phyloP scores from a whole-genome alignment of 2,113 vertebrate genomes.

The Dromaius novaehollandiae region DNA sequence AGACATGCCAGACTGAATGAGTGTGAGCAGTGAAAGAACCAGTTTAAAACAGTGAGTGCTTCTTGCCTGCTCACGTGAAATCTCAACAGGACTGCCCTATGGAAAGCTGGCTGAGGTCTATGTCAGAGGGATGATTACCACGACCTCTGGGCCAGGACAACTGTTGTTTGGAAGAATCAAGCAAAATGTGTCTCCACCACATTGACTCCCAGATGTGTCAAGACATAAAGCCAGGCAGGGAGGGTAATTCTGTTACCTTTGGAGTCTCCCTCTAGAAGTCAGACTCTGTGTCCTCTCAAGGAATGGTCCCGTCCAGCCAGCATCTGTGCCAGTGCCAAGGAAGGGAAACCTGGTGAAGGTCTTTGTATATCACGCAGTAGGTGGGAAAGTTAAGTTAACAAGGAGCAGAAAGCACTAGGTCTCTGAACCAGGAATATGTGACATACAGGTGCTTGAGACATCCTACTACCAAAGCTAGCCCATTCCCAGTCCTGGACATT shows the following conservation, averaged over 20 bases:
- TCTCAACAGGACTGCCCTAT: rapidly evolving
- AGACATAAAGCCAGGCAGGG: neutral
- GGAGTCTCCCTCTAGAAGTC: neutral
- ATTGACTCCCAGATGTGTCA: slow-evolving; percentile 57
- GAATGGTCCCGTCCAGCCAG: neutral
- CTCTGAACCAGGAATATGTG: neutral
- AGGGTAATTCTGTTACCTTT: neutral
- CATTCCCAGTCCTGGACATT: neutral
- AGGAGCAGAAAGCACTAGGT: neutral
- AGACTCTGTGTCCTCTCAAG: neutral
- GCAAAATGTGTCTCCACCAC: neutral
- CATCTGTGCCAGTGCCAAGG: neutral
- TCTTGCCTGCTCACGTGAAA: neutral
- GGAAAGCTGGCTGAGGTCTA: neutral
- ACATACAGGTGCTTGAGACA: neutral
- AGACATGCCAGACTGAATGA: neutral
- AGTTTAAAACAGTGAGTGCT: neutral
- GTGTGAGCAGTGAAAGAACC: neutral
- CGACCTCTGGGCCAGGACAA: neutral
- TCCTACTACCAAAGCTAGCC: neutral
- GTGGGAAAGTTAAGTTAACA: neutral
- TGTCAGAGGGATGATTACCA: slow-evolving; percentile 43
- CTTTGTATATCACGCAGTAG: neutral
- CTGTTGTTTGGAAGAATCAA: slow-evolving; percentile 8
- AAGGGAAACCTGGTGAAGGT: neutral